These are phyloP conservation scores for Aulostomus chinensis DNA, from an alignment of 2,797 vertebrate genomes.

Conservation along the genomic window DNA sequence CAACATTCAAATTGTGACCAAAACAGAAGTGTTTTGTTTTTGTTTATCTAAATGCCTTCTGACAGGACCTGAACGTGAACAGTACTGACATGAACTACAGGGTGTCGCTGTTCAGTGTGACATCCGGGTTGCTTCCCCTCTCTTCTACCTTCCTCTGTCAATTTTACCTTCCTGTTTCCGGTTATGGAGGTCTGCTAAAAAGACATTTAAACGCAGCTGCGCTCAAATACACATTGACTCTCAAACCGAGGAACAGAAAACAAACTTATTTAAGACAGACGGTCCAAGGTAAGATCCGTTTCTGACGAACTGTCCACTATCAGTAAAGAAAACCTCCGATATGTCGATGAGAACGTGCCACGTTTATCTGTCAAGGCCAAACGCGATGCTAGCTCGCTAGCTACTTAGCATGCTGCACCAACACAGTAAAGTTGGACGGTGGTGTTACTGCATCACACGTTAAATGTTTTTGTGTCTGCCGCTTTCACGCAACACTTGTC, in stretches of 20 bases:
- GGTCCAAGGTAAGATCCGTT: constrained; percentile 34
- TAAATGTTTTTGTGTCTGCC: too few species aligned
- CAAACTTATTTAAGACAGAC: rapidly evolving
- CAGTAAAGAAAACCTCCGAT: rapidly evolving
- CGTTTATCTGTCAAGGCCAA: constrained; percentile 57
- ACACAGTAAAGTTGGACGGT: constrained; percentile 16
- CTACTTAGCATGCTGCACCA: constrained; percentile 46
- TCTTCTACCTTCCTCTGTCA: not conserved
- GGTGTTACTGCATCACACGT: too few species aligned
- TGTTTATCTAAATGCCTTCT: too few species aligned
- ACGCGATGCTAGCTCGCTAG: constrained; percentile 25
- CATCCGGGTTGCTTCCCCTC: rapidly evolving
- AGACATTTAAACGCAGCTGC: constrained; percentile 32
- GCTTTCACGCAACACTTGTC: too few species aligned
- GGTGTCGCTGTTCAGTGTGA: constrained; percentile 34
- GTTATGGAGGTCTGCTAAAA: constrained; percentile 65
- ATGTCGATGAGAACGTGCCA: not conserved
- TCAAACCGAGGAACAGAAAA: not conserved
- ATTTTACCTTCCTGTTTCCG: constrained; percentile 47
- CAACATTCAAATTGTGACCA: too few species aligned
- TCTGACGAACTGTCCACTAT: rapidly evolving
- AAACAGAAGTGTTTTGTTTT: too few species aligned
- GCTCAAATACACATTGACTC: not conserved
- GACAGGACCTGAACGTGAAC: not conserved
- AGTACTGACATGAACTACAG: constrained; percentile 3